These are phyloP conservation scores for Leucoraja ocellata DNA, from an alignment of 2,797 vertebrate genomes.

Conservation along the genomic window DNA sequence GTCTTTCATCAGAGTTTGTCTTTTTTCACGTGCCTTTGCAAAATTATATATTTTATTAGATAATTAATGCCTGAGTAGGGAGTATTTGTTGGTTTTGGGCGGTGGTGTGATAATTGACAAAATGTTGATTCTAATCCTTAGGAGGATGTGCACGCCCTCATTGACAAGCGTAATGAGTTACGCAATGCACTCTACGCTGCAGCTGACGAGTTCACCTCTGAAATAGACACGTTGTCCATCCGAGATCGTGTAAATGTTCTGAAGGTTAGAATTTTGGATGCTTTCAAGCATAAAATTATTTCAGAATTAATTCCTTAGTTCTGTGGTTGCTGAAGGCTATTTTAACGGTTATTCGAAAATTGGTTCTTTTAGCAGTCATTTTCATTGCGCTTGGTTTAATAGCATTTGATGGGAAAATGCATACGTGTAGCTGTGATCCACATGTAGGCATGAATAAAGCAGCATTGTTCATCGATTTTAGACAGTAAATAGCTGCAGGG, in stretches of 20 bases:
- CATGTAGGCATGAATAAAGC: neutral
- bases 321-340: neutral
- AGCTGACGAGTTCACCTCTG: slow-evolving; percentile 54
- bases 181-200: slow-evolving; percentile 51
- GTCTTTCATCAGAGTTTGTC: no score
- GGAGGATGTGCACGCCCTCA: slow-evolving; percentile 53
- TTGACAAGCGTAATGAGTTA: slow-evolving; percentile 54
- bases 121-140: slow-evolving; percentile 43
- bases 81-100: neutral
- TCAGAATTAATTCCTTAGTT: neutral
- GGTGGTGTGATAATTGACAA: neutral
- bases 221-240: slow-evolving; percentile 55
- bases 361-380: neutral
- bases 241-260: slow-evolving; percentile 52
- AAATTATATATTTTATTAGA: no score
- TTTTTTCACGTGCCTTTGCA: no score
- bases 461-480: neutral
- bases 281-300: neutral
- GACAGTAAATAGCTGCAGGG: neutral
- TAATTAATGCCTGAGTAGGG: no score
- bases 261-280: slow-evolving; percentile 50
- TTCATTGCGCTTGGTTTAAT: neutral
- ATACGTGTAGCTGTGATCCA: neutral
- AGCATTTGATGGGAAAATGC: neutral
- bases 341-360: neutral